Percentiles rank a stretch among this genome's conserved stretches.
Conservation (phyloP, 2,888 invertebrate species). For the Taphrorychus bicolor region DNA sequence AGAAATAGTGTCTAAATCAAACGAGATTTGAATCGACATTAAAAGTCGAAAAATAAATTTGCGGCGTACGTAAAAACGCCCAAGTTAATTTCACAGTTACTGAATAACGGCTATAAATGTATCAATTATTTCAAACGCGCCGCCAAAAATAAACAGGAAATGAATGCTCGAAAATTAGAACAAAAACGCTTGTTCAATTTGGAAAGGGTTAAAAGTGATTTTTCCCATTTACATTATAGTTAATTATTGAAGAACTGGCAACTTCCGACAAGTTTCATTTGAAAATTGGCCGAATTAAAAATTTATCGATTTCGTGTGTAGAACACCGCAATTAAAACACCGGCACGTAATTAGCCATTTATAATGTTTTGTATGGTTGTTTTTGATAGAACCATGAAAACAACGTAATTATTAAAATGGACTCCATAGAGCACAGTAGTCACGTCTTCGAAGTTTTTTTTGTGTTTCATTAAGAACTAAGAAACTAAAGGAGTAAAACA, state of each 20-base stretch:
- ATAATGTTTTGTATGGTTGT: not conserved
- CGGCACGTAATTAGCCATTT: not conserved
- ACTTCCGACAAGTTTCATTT: slow-evolving; percentile 6
- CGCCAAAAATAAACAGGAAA: slow-evolving; percentile 38
- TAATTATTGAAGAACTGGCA: slow-evolving; percentile 13
- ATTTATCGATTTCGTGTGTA: not conserved
- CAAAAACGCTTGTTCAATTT: slow-evolving; percentile 20
- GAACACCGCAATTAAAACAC: slow-evolving; percentile 2
- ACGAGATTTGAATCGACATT: slow-evolving; percentile 13
- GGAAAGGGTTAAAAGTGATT: slow-evolving; percentile 16
- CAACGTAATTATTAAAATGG: not conserved
- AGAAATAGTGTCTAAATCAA: slow-evolving; percentile 5
- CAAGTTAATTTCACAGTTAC: slow-evolving; percentile 54
- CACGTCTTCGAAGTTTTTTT: slow-evolving; percentile 6
- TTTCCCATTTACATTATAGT: slow-evolving; percentile 6
- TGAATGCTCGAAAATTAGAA: slow-evolving; percentile 28
- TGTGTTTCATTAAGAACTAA: slow-evolving; percentile 21
- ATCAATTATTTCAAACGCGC: slow-evolving; percentile 51
- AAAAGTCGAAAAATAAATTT: slow-evolving; percentile 50
- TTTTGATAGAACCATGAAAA: not conserved
- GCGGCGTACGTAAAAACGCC: slow-evolving; percentile 49
- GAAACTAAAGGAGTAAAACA: slow-evolving; percentile 21
- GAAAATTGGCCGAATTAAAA: slow-evolving; percentile 5
- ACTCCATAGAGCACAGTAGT: not conserved
- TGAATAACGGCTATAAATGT: slow-evolving; percentile 52